phyloP scores from a whole-genome alignment of 2,797 vertebrate genomes.

The Lacerta agilis region DNA sequence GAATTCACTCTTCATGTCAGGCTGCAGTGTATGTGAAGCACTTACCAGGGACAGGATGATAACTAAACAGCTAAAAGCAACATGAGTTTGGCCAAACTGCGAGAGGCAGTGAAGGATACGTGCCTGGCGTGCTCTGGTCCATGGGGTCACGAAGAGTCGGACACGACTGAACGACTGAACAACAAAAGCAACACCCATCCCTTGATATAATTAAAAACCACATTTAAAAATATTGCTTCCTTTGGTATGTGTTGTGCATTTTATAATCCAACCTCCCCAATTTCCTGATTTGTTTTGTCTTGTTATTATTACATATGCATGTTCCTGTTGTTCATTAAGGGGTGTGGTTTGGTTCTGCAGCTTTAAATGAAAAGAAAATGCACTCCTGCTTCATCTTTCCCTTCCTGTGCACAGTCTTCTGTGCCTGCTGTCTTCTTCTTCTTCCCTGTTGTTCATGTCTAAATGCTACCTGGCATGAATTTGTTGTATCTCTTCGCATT shows the following conservation, averaged over 20 bases:
- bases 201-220: background rate
- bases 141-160: too few relatives aligned
- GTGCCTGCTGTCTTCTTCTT: constrained; percentile 25
- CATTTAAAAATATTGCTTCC: background rate
- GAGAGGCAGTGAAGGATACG: too few relatives aligned
- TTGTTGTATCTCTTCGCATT: constrained; percentile 10
- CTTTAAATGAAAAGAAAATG: background rate
- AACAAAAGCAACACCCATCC: background rate
- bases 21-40: background rate
- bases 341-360: background rate
- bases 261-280: background rate
- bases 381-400: background rate
- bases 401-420: background rate
- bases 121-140: too few relatives aligned
- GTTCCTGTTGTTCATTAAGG: background rate
- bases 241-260: background rate
- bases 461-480: constrained; percentile 19
- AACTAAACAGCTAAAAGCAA: background rate
- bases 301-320: background rate
- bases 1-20: background rate
- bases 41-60: background rate
- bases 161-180: too few relatives aligned
- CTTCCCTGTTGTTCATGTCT: constrained; percentile 16
- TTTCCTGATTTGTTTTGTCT: background rate
- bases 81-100: too few relatives aligned